Evolutionary conservation across 2,113 vertebrate species (phyloP), one percentile per base, ranked within the genome.

Genomic region (Podarcis raffonei): DNA sequence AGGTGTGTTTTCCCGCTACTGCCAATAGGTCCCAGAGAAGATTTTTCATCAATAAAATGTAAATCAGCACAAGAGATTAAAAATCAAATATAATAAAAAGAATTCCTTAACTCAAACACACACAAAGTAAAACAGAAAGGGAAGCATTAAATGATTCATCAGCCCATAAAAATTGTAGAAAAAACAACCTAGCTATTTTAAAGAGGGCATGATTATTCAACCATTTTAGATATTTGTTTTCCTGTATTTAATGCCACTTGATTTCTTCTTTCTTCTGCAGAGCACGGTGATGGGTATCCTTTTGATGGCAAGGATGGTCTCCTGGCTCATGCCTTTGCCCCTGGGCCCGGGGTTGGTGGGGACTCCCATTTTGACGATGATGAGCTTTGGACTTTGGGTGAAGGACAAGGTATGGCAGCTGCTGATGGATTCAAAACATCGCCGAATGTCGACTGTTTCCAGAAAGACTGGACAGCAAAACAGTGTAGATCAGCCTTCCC

Each of bases 311-410:
- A 99, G 89, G 99, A 99, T 0, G 99, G 99, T 20, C 98, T 99
- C 53, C 95, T 99, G 96, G 99, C 99, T 94, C 99, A 99, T 1
- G 99, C 99, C 25, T 99, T 99, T 16, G 99, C 99, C 37, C 99
- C 99, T 0, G 98, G 98, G 69, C 95, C 98, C 78, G 98, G 98
- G 6, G 98, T 99, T 76, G 99, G 99, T 35, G 99, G 99, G 81
- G 99, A 99, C 94, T 99, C 99, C 68, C 99, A 99, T 91, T 99
- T 99, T 92, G 99, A 99, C 62, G 99, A 99, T 48, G 99, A 99
- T 91, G 99, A 99, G 88, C 97, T 99, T 88, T 99, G 99, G 99
- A 99, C 99, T 3, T 96, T 99, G 83, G 99, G 99, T 92, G 99
- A 99, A 27, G 99, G 99, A 16, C 98, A 98, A 98, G 98, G 99